These are phyloP conservation scores for Vultur gryphus DNA, from an alignment of 2,797 vertebrate species.

Conservation along the genomic window DNA sequence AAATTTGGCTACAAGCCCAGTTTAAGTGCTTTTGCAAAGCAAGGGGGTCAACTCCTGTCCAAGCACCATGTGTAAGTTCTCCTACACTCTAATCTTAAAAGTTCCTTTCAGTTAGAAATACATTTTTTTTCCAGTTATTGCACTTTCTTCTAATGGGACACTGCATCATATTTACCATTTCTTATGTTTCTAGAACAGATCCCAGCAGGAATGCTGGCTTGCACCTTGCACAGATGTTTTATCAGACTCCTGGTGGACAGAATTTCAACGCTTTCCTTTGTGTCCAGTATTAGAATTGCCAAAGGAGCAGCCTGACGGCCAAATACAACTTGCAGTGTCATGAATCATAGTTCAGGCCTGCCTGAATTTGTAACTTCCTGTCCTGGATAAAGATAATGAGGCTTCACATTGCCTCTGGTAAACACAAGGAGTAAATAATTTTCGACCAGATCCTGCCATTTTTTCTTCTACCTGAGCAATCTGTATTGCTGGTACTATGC, in stretches of 20 bases:
- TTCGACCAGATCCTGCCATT: background rate
- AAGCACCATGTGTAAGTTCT: background rate
- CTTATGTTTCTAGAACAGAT: conserved; percentile 45
- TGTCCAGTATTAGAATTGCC: conserved; percentile 13
- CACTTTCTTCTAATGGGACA: background rate
- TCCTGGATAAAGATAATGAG: background rate
- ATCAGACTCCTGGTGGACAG: conserved; percentile 9
- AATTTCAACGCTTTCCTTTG: conserved; percentile 24
- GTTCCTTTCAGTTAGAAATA: background rate
- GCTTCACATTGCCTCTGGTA: background rate
- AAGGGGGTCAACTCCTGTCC: background rate
- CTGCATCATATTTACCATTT: background rate
- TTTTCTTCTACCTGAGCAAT: background rate
- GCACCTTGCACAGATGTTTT: conserved; percentile 52
- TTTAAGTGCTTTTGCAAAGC: background rate
- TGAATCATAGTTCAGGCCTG: background rate
- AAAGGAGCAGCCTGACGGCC: conserved; percentile 18
- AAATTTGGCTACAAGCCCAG: background rate
- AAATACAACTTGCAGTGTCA: conserved; percentile 39
- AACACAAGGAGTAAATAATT: background rate
- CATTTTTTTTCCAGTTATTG: background rate
- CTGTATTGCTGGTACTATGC: background rate
- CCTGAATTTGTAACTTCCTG: background rate
- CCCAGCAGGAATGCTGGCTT: conserved; percentile 60
- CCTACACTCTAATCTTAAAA: background rate